A percentile compares a stretch with the other conserved stretches of the same genome.
Evolutionary conservation across 2,797 vertebrate genomes (phyloP).

Genomic region (Chelonia mydas): DNA sequence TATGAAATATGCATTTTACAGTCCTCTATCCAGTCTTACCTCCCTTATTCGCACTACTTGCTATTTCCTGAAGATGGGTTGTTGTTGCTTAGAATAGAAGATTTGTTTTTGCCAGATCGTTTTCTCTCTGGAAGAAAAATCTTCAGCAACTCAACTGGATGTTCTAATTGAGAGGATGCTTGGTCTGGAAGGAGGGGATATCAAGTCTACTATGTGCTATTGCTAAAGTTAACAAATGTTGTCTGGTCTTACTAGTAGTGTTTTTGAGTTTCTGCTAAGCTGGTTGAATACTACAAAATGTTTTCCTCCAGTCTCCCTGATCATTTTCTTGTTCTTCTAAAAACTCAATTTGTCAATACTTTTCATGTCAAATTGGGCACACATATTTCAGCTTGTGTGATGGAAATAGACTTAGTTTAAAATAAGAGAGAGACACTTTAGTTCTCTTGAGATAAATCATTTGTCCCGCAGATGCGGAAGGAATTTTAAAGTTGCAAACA

Average conservation of each 20-base stretch:
- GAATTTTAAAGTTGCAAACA: constrained; percentile 23
- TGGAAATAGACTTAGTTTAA: constrained; percentile 39
- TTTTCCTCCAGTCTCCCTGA: neutral
- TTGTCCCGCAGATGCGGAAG: fast-evolving
- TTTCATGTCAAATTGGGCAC: neutral
- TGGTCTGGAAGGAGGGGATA: neutral
- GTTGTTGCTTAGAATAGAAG: neutral
- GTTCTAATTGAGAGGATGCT: neutral
- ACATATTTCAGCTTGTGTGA: neutral
- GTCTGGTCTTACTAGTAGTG: neutral
- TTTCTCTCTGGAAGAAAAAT: neutral
- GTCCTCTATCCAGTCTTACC: neutral
- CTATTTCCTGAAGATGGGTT: neutral
- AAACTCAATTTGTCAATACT: neutral
- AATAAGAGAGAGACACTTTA: neutral
- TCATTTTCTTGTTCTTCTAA: neutral
- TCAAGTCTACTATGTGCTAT: neutral
- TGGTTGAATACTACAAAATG: neutral
- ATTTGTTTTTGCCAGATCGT: neutral
- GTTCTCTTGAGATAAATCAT: neutral
- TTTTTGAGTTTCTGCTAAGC: neutral
- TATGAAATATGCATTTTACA: neutral
- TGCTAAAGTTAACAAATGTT: neutral
- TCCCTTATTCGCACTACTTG: neutral
- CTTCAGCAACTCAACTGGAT: neutral